Conservation (phyloP, 1,140 invertebrate genomes). For the Capitella teleta region DNA sequence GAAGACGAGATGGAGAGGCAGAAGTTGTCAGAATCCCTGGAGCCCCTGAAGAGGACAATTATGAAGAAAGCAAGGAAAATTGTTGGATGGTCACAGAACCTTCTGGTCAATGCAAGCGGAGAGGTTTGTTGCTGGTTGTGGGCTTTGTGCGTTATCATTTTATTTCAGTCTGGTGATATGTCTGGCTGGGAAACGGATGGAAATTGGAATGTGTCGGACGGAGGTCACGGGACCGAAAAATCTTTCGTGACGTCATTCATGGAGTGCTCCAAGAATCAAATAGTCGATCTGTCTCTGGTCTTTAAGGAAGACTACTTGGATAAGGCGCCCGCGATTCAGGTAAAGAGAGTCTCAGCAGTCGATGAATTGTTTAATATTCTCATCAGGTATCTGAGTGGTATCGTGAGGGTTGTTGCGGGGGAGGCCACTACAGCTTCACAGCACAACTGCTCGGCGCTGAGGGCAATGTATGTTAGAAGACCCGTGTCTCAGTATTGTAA, state of each 20-base stretch:
- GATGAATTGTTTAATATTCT: not conserved
- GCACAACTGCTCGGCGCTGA: conserved; percentile 13
- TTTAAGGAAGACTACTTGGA: conserved; percentile 20
- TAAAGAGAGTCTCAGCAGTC: conserved; percentile 2
- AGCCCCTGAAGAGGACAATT: conserved; percentile 12
- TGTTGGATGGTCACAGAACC: conserved; percentile 24
- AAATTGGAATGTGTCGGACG: conserved; percentile 13
- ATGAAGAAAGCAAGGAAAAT: conserved; percentile 18
- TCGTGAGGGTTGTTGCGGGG: conserved; percentile 18
- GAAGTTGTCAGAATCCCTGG: conserved; percentile 14
- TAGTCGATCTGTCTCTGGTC: conserved; percentile 16
- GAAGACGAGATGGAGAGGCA: too few relatives aligned
- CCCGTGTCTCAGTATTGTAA: not conserved
- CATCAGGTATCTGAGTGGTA: conserved; percentile 20
- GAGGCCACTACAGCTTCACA: conserved; percentile 18
- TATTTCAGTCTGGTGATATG: conserved; percentile 15
- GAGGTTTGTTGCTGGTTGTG: conserved; percentile 14
- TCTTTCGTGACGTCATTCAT: conserved; percentile 21
- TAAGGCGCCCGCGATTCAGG: conserved; percentile 21
- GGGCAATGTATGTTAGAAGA: conserved; percentile 14
- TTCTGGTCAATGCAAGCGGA: conserved; percentile 21
- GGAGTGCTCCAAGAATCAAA: conserved; percentile 22
- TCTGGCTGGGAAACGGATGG: conserved; percentile 20
- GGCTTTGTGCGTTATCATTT: not conserved
- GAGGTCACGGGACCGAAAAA: conserved; percentile 21